These are phyloP conservation scores for Stegophylla sp. DNA, from an alignment of 2,888 invertebrate species.

Conservation along the genomic window DNA sequence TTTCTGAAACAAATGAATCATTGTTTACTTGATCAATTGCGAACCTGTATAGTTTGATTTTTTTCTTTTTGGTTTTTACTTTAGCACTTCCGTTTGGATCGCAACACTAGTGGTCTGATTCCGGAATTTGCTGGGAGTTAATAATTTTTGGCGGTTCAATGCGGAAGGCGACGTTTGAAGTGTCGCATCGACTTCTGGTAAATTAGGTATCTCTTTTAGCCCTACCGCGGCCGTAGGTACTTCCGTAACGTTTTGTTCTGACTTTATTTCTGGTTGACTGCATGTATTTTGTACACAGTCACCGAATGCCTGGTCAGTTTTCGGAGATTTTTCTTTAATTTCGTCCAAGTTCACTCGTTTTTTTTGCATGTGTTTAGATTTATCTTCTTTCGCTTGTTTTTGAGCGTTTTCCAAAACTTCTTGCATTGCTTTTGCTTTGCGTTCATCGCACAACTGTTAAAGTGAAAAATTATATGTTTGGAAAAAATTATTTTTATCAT, in stretches of 20 bases:
- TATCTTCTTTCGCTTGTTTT: constrained; percentile 72
- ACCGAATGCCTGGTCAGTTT: background rate
- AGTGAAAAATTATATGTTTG: too few relatives aligned
- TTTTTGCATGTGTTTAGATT: constrained; percentile 64
- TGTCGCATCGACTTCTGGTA: constrained; percentile 26
- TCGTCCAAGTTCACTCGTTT: constrained; percentile 27
- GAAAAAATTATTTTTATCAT: too few relatives aligned
- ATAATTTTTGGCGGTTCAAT: constrained; percentile 36
- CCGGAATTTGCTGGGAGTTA: constrained; percentile 51
- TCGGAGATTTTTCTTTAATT: constrained; percentile 31
- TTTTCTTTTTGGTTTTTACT: constrained; percentile 15
- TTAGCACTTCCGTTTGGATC: constrained; percentile 35
- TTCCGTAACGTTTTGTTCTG: background rate
- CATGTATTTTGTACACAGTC: background rate
- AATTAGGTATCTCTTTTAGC: constrained; percentile 18
- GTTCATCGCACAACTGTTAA: constrained; percentile 63
- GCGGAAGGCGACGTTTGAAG: constrained; percentile 40
- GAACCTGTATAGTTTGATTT: background rate
- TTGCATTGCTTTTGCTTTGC: constrained; percentile 77
- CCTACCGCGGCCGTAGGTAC: background rate
- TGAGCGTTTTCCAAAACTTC: constrained; percentile 80
- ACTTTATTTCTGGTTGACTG: background rate
- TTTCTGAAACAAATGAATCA: constrained; percentile 22
- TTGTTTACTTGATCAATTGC: too few relatives aligned
- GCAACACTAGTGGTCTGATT: constrained; percentile 43